These are phyloP conservation scores for Drosophila gaucha DNA, from an alignment of 2,888 invertebrate genomes.

Conservation along the genomic window DNA sequence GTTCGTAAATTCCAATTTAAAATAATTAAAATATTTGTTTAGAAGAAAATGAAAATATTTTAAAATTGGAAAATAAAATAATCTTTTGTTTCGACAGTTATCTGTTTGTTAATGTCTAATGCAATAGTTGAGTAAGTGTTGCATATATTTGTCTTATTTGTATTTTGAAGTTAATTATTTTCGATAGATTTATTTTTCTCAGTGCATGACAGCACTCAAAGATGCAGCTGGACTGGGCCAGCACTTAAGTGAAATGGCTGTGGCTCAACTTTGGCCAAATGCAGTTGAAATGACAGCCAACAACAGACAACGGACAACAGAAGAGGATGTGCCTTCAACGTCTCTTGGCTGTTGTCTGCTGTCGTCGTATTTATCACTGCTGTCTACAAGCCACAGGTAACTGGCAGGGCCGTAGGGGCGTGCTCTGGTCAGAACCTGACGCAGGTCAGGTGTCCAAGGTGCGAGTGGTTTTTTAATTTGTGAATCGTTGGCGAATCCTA, in stretches of 20 bases:
- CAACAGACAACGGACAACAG: constrained; percentile 18
- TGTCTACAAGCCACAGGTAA: constrained; percentile 44
- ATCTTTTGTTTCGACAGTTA: too few species aligned
- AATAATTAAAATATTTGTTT: not conserved
- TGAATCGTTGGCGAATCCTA: constrained; percentile 22
- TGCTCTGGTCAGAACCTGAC: constrained; percentile 48
- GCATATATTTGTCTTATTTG: not conserved
- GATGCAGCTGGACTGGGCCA: constrained; percentile 45
- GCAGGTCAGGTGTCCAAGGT: constrained; percentile 65
- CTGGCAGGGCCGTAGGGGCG: constrained; percentile 24
- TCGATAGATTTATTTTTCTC: constrained; percentile 7
- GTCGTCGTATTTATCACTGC: constrained; percentile 73
- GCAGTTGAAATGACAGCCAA: constrained; percentile 65
- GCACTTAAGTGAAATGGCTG: constrained; percentile 70
- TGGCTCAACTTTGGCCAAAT: constrained; percentile 74
- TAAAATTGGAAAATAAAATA: too few species aligned
- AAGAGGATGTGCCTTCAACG: constrained; percentile 30
- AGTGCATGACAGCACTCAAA: constrained; percentile 31
- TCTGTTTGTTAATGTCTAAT: not conserved
- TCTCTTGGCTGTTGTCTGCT: constrained; percentile 49
- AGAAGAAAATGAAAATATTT: too few species aligned
- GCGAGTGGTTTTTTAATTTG: constrained; percentile 52
- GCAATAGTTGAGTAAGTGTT: too few species aligned
- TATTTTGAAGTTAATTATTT: too few species aligned
- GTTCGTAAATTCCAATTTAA: not conserved